These are phyloP conservation scores for Ferdinandea cuprea DNA, from an alignment of 2,888 invertebrate species.

Conservation along the genomic window DNA sequence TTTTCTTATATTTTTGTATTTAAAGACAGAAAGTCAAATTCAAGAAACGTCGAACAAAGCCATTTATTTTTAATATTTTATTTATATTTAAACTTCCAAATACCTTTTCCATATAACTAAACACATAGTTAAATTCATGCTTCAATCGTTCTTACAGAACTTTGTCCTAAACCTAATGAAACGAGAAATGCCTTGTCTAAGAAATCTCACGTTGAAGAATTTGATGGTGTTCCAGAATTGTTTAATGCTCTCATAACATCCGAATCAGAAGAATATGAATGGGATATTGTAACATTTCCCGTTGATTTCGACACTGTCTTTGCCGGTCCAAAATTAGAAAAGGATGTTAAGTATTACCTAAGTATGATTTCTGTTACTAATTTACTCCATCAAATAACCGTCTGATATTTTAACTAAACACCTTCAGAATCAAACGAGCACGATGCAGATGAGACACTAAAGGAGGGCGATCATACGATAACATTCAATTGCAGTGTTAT, in stretches of 20 bases:
- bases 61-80: too few relatives aligned
- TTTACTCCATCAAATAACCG: neutral
- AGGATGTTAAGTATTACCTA: constrained; percentile 88
- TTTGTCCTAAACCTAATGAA: constrained; percentile 93
- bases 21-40: too few relatives aligned
- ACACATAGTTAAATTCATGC: neutral
- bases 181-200: constrained; percentile 89
- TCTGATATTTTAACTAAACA: constrained; percentile 7
- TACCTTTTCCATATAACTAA: too few relatives aligned
- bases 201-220: constrained; percentile 94
- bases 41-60: too few relatives aligned
- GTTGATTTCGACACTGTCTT: constrained; percentile 88
- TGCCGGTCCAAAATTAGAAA: constrained; percentile 87
- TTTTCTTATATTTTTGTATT: too few relatives aligned
- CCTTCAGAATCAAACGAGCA: constrained; percentile 87
- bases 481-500: constrained; percentile 95
- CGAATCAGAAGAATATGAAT: constrained; percentile 91
- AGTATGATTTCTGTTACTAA: constrained; percentile 84
- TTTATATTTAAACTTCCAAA: too few relatives aligned
- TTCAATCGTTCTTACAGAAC: constrained; percentile 85
- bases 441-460: constrained; percentile 84
- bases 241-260: constrained; percentile 91
- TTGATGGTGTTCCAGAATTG: constrained; percentile 91
- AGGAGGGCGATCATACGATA: constrained; percentile 84
- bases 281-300: constrained; percentile 93